Evolutionary conservation across 2,797 vertebrate species (phyloP), one percentile per base, ranked within the genome.

Genomic region (Sebastes matsubarae): DNA sequence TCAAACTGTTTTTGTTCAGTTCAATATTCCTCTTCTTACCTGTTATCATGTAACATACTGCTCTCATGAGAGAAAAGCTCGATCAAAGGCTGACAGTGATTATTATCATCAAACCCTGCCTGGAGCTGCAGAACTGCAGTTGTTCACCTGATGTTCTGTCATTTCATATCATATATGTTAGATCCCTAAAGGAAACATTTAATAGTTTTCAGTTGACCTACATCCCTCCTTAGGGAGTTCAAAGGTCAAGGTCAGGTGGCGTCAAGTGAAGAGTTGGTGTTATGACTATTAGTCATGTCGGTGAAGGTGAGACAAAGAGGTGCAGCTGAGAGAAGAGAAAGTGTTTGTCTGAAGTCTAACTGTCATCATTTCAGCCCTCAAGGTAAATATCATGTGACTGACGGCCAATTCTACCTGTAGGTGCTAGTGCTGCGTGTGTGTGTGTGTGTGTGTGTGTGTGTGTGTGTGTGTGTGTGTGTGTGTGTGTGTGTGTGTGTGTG

Each of bases 311-410:
- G 32, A 22, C 22, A 50, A 34, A 32, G 50, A 25, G 52, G 16
- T 14, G 50, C 4, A 46, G 68, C 2, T 52, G 72, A 34, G 29
- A 64, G 57, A 55, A 27, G 1, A 7, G 27, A 29, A 1, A 3
- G 79, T 72, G 63, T 84, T 82, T 83, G 82, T 83, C 61, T 52
- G 73, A 61, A 30, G 67, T 75, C 57, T 20, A 88, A 86, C 87
- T 42, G 91, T 61, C 81, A 61, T 20, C 27, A 54, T 50, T 54
- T 82, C 81, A 34, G 73, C 86, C 92, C 87, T 87, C 24, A 85
- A 87, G 86, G 80, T 86, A 87, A 90, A 89, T 69, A 88, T 83
- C 58, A 75, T 20, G 36, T 58, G 79, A 67, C 65, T 77, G 85
- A 73, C 69, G 20, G 74, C 70, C 72, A 64, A 16, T 4, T 24